phyloP scores from a whole-genome alignment of 2,888 invertebrate species.

The Eremobia ochroleuca region DNA sequence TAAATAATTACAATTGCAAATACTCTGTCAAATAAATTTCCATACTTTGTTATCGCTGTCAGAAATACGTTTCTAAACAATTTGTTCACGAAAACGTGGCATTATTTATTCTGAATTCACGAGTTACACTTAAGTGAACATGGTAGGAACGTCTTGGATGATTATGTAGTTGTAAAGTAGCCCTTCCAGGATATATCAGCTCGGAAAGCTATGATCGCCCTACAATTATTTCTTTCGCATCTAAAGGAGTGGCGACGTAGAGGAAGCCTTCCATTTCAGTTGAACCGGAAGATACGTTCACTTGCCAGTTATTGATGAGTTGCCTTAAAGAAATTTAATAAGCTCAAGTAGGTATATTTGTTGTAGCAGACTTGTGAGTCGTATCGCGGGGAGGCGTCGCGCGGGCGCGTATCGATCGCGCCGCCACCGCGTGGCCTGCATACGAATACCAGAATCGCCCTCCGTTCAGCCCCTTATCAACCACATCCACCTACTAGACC shows the following conservation, averaged over 20 bases:
- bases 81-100: constrained; percentile 23
- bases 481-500: constrained; percentile 83
- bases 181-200: constrained; percentile 43
- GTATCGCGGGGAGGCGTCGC: constrained; percentile 84
- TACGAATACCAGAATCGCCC: constrained; percentile 89
- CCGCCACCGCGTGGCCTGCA: constrained; percentile 87
- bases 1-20: constrained; percentile 71
- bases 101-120: constrained; percentile 22
- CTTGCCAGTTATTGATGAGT: constrained; percentile 23
- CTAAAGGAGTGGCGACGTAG: not conserved
- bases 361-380: constrained; percentile 81
- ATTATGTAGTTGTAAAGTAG: constrained; percentile 74
- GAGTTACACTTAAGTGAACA: constrained; percentile 17
- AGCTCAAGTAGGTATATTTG: constrained; percentile 82
- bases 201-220: constrained; percentile 1
- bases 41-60: constrained; percentile 36
- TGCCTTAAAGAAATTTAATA: constrained; percentile 76
- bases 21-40: constrained; percentile 51
- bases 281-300: not conserved
- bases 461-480: constrained; percentile 86
- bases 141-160: constrained; percentile 49
- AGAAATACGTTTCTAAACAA: constrained; percentile 24
- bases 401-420: constrained; percentile 90
- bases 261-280: constrained; percentile 9
- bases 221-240: constrained; percentile 20